Percentiles rank a stretch among this genome's conserved stretches.
These are phyloP conservation scores for Caenorhabditis tropicalis DNA, from an alignment of 1,140 invertebrate species.

Conservation along the genomic window DNA sequence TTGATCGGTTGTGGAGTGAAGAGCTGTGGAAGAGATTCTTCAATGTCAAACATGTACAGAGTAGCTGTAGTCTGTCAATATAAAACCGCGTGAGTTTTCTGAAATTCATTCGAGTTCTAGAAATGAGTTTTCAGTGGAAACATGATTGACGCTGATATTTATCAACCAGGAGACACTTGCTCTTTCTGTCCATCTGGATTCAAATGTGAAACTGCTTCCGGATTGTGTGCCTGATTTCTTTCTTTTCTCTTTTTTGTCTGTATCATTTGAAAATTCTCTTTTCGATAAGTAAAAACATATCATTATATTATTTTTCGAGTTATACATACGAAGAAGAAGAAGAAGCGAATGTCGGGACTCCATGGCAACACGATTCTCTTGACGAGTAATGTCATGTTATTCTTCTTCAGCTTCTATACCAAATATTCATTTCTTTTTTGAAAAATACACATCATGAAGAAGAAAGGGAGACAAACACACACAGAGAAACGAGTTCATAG, in stretches of 20 bases:
- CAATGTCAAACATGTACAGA: neutral
- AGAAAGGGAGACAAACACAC: no score
- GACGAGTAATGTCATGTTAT: no score
- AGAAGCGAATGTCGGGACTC: no score
- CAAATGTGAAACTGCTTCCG: neutral
- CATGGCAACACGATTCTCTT: no score
- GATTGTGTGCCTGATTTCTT: neutral
- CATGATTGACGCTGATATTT: neutral
- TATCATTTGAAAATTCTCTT: no score
- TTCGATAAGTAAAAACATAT: neutral
- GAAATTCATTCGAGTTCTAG: neutral
- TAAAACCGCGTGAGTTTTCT: neutral
- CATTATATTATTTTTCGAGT: neutral
- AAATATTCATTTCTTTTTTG: no score
- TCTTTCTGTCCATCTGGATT: slow-evolving; percentile 1
- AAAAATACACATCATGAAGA: no score
- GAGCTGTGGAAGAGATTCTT: neutral
- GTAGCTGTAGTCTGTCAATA: slow-evolving; percentile 42
- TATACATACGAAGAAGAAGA: no score
- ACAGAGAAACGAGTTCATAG: no score
- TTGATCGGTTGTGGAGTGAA: slow-evolving; percentile 41
- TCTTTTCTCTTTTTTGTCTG: neutral
- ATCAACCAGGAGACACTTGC: neutral
- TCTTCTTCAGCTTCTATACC: neutral
- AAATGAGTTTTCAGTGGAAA: neutral